These are phyloP conservation scores for Whitmania pigra DNA, from an alignment of 1,140 invertebrate genomes.

Conservation along the genomic window DNA sequence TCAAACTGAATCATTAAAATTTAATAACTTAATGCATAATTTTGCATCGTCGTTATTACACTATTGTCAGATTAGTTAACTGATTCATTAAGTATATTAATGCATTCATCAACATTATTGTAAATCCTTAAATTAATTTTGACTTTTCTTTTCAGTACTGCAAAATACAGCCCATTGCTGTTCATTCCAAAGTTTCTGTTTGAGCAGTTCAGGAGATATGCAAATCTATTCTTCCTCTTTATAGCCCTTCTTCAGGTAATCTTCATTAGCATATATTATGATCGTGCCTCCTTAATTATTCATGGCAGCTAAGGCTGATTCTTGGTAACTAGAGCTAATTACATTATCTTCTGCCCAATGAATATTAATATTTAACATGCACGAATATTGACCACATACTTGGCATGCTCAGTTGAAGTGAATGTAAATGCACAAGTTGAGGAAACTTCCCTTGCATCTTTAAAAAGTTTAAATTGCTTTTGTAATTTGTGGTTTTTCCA, in stretches of 20 bases:
- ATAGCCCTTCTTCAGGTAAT: conserved; percentile 60
- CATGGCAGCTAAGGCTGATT: too few relatives aligned
- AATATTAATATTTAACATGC: too few relatives aligned
- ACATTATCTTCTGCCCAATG: too few relatives aligned
- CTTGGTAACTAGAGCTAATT: too few relatives aligned
- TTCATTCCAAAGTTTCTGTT: conserved; percentile 92
- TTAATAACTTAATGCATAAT: not conserved
- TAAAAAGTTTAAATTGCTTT: too few relatives aligned
- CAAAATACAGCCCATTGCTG: conserved; percentile 84
- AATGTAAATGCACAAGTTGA: too few relatives aligned
- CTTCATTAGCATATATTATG: not conserved
- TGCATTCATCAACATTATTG: not conserved
- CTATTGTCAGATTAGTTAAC: not conserved
- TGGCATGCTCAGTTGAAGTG: too few relatives aligned
- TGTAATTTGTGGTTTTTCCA: too few relatives aligned
- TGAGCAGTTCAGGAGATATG: conserved; percentile 93
- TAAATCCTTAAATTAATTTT: too few relatives aligned
- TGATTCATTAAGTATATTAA: not conserved
- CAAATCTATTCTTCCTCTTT: conserved; percentile 95
- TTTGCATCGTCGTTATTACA: not conserved
- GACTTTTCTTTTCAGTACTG: conserved; percentile 51
- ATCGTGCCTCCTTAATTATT: too few relatives aligned
- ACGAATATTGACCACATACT: too few relatives aligned
- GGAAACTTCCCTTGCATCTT: too few relatives aligned
- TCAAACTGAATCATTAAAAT: not conserved